A percentile compares a stretch with the other conserved stretches of the same genome.
Conservation (phyloP, 1,140 invertebrate genomes). For the Argopecten irradians region DNA sequence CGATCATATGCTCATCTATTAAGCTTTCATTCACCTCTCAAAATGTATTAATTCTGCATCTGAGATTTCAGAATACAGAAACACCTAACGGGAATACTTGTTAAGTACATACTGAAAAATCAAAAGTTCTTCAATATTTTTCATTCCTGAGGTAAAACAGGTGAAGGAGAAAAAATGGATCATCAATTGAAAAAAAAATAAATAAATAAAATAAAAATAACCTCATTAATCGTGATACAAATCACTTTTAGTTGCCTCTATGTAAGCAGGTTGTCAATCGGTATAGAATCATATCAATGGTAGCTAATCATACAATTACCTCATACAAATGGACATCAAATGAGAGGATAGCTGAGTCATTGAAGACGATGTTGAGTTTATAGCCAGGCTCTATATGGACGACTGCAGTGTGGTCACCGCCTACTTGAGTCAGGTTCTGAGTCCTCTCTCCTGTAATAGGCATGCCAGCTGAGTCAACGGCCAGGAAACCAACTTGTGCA, state of each 20-base stretch:
- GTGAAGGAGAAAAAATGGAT: too few relatives aligned
- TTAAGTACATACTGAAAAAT: too few relatives aligned
- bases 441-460: conserved; percentile 44
- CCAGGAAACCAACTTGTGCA: conserved; percentile 60
- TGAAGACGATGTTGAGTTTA: conserved; percentile 68
- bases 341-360: conserved; percentile 58
- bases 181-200: too few relatives aligned
- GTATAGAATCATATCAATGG: neutral
- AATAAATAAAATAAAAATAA: too few relatives aligned
- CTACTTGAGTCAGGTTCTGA: conserved; percentile 51
- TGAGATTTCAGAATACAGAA: too few relatives aligned
- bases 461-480: conserved; percentile 47
- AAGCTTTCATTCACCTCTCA: too few relatives aligned
- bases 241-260: neutral
- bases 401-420: conserved; percentile 65
- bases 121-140: too few relatives aligned
- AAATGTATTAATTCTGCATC: too few relatives aligned
- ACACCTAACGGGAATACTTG: too few relatives aligned
- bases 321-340: conserved; percentile 66
- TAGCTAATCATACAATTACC: conserved; percentile 39
- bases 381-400: conserved; percentile 64
- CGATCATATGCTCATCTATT: too few relatives aligned
- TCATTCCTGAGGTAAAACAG: too few relatives aligned
- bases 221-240: neutral
- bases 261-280: too few relatives aligned